These are phyloP conservation scores for Apogon hyalosoma DNA, from an alignment of 2,797 vertebrate genomes.

Conservation along the genomic window DNA sequence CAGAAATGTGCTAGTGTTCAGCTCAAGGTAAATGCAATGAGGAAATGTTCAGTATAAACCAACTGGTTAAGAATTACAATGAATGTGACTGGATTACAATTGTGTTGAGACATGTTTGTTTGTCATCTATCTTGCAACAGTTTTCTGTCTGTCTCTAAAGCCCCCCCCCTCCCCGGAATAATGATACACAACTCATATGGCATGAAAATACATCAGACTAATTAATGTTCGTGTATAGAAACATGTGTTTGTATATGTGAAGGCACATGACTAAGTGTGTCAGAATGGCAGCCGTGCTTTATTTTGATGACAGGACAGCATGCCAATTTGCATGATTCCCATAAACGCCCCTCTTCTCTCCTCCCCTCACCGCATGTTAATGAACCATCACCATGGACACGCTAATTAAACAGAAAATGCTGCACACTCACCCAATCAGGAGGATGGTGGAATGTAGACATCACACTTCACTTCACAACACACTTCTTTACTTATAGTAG, in stretches of 20 bases:
- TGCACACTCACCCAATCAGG: constrained; percentile 71
- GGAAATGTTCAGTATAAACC: no score
- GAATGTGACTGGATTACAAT: no score
- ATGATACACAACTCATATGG: neutral
- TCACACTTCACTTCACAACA: constrained; percentile 1
- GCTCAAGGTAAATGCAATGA: neutral
- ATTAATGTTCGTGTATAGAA: neutral
- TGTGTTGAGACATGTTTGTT: neutral
- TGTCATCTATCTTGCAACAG: neutral
- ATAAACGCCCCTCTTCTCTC: constrained; percentile 31
- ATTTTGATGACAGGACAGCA: constrained; percentile 51
- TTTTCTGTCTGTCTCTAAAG: neutral
- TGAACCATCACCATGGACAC: constrained; percentile 65
- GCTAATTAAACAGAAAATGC: constrained; percentile 66
- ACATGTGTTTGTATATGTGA: constrained; percentile 18
- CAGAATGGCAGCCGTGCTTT: constrained; percentile 37
- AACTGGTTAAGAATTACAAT: no score
- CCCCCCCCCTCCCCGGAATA: neutral
- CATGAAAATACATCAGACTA: constrained; percentile 1
- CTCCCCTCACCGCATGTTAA: constrained; percentile 57
- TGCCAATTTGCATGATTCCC: constrained; percentile 61
- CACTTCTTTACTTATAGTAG: neutral
- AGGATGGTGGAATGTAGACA: constrained; percentile 61
- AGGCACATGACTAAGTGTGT: constrained; percentile 12
- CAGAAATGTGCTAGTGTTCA: neutral